Evolutionary conservation across 2,888 invertebrate species (phyloP).

Genomic region (Dendrolimus houi): DNA sequence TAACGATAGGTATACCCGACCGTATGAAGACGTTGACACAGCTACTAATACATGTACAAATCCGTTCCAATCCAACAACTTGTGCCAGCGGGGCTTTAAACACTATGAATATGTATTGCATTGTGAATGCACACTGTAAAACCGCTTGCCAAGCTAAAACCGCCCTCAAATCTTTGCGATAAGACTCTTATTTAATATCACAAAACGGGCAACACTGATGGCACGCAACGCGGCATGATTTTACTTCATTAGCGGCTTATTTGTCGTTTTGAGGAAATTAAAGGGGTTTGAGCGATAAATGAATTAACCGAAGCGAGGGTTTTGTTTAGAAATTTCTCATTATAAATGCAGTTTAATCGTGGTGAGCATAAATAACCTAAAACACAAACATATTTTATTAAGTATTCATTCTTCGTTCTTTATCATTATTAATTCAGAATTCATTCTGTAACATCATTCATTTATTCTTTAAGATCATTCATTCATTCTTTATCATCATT

Average conservation of each 20-base stretch:
- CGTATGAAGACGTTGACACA: too few species aligned
- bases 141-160: constrained; percentile 7
- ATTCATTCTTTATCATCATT: too few species aligned
- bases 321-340: not conserved
- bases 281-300: not conserved
- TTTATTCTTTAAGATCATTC: too few species aligned
- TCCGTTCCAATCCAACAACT: constrained; percentile 1
- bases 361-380: not conserved
- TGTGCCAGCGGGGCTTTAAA: constrained; percentile 7
- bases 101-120: constrained; percentile 21
- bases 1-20: too few species aligned
- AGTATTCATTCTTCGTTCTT: too few species aligned
- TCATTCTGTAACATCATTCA: too few species aligned
- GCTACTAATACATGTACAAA: not conserved
- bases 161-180: not conserved
- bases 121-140: constrained; percentile 13
- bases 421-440: too few species aligned
- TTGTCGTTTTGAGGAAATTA: not conserved
- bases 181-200: constrained; percentile 5
- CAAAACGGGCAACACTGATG: not conserved
- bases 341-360: not conserved
- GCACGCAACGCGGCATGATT: not conserved
- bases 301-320: not conserved
- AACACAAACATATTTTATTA: too few species aligned
- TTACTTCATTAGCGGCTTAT: not conserved